Evolutionary conservation across 92 coral and sea anemone species (phyloP).

Genomic region (Actinernus sp.): DNA sequence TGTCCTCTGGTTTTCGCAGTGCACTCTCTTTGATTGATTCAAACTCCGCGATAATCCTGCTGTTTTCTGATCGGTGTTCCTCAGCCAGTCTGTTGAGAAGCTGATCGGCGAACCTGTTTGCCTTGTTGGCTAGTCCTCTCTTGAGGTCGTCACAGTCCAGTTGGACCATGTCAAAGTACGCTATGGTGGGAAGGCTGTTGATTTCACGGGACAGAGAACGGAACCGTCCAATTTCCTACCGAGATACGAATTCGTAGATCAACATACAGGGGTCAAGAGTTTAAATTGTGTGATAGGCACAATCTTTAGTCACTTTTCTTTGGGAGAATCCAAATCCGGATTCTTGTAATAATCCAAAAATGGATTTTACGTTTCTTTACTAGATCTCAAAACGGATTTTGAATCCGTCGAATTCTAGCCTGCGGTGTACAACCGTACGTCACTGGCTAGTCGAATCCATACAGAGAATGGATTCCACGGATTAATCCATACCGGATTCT

Average conservation of each 20-base stretch:
- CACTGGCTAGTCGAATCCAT: too few relatives aligned
- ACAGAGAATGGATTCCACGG: too few relatives aligned
- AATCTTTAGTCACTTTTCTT: too few relatives aligned
- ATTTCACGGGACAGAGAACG: slow-evolving; percentile 95
- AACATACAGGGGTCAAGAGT: too few relatives aligned
- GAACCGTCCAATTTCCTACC: slow-evolving; percentile 90
- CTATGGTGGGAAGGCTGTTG: slow-evolving; percentile 85
- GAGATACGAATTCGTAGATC: too few relatives aligned
- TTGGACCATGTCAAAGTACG: slow-evolving; percentile 96
- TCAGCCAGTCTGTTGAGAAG: slow-evolving; percentile 88
- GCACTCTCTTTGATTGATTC: slow-evolving; percentile 90
- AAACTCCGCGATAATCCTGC: slow-evolving; percentile 85
- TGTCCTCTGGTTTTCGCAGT: slow-evolving; percentile 90
- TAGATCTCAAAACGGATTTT: too few relatives aligned
- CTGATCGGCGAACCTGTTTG: slow-evolving; percentile 96
- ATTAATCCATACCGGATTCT: too few relatives aligned
- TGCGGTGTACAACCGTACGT: too few relatives aligned
- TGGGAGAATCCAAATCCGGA: too few relatives aligned
- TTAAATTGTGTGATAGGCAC: background rate
- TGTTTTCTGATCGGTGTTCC: slow-evolving; percentile 88
- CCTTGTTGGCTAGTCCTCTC: slow-evolving; percentile 96
- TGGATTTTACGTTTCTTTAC: too few relatives aligned
- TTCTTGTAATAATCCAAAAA: too few relatives aligned
- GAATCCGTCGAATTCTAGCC: too few relatives aligned
- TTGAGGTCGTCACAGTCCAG: slow-evolving; percentile 98